These are phyloP conservation scores for Dasypus novemcinctus DNA, from an alignment of 2,113 vertebrate genomes.

Conservation along the genomic window DNA sequence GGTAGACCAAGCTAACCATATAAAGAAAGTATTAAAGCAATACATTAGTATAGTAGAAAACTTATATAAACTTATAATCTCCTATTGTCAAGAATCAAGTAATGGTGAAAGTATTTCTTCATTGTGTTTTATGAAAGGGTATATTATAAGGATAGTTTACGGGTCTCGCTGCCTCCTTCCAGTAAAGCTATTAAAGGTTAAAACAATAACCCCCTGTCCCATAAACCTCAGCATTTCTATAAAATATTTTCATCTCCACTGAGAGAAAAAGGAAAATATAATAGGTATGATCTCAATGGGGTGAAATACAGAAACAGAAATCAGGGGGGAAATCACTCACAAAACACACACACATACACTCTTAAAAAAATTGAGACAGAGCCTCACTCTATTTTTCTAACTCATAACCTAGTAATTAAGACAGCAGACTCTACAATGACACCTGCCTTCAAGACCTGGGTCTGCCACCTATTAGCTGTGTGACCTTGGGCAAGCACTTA, in stretches of 20 bases:
- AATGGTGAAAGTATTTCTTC: no score
- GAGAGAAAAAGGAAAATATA: neutral
- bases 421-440: neutral
- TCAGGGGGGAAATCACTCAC: neutral
- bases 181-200: neutral
- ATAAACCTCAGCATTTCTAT: neutral
- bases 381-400: neutral
- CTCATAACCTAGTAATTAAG: neutral
- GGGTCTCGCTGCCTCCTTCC: neutral
- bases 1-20: constrained; percentile 27
- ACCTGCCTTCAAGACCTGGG: neutral
- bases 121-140: no score
- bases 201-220: neutral
- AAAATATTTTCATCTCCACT: neutral
- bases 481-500: neutral
- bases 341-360: neutral
- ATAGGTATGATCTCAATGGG: neutral
- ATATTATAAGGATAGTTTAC: neutral
- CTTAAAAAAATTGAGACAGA: neutral
- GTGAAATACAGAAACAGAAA: neutral
- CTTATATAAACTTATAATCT: neutral
- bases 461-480: neutral
- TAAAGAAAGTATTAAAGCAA: constrained; percentile 47
- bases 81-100: no score
- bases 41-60: constrained; percentile 27